Conservation (phyloP, 23 tunicate species). For the Botrylloides violaceus region DNA sequence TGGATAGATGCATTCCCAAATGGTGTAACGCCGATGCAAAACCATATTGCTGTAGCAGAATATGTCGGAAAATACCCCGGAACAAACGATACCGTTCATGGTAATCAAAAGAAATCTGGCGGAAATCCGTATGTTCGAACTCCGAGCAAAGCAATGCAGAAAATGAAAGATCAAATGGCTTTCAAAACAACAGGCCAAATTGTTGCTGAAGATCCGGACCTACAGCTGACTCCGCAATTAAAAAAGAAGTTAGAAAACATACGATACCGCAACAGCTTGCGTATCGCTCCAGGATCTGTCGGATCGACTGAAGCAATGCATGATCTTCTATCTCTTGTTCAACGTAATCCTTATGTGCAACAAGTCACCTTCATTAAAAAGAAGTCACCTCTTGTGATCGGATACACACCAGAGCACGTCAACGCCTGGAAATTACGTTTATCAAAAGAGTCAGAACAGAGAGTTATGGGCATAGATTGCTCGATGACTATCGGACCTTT, state of each 20-base stretch:
- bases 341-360: conserved; percentile 4
- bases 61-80: conserved; percentile 15
- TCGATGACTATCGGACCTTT: background rate
- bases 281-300: background rate
- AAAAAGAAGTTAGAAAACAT: background rate
- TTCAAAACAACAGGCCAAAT: conserved; percentile 3
- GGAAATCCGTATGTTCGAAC: conserved; percentile 6
- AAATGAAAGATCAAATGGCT: background rate
- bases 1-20: conserved; percentile 10
- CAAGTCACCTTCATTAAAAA: background rate
- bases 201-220: background rate
- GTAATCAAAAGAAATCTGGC: background rate
- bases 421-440: background rate
- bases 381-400: conserved; percentile 7
- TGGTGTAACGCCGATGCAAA: background rate
- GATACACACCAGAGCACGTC: conserved; percentile 7
- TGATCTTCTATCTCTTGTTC: conserved; percentile 1
- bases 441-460: background rate
- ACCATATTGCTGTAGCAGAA: background rate
- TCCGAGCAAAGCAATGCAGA: background rate
- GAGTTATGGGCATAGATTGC: conserved; percentile 7
- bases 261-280: conserved; percentile 10
- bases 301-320: background rate
- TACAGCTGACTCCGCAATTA: background rate
- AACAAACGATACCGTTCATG: background rate